Base-by-base conservation (phyloP, 2,797 vertebrate species). In the Spheniscus humboldti region DNA sequence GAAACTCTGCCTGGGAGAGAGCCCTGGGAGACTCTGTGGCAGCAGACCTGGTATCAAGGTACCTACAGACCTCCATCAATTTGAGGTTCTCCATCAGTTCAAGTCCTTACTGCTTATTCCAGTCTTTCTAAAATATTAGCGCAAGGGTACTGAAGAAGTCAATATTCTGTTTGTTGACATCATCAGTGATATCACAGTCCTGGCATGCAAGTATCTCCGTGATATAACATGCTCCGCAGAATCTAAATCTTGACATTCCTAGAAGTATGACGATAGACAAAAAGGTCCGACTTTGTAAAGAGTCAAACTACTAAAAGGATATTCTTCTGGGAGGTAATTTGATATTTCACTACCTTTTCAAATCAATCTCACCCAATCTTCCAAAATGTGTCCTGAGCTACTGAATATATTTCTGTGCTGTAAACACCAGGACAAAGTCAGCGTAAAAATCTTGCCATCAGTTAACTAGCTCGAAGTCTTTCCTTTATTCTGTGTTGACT, bases 261-360 rank as follows among this genome's bases (percentile, higher is more conserved):
- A n/a, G 24, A 75, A 13, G 3, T 39, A 59, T 5, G 22, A 77
- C 0, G 0, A 62, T 2, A 77, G 37, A 88, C 33, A 60, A 85
- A 91, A 69, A 75, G 30, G 11, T 17, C 16, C 0, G 9, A 30
- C 52, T 91, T 85, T 79, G 27, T 35, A 37, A 77, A 71, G 43
- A 89, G 31, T 79, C 48, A 63, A 52, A 45, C 43, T 35, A 52
- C 23, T 69, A 53, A 81, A 91, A 68, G 13, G 12, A 84, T 35
- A 76, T 75, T 55, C 39, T 81, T 84, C 83, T 81, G 77, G 43
- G 71, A 92, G 35, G 52, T 45, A 80, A 94, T 92, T 76, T 95
- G 43, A 57, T 69, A 37, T 93, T 81, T 81, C 18, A 16, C 37
- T 68, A 68, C 35, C 16, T 66, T 91, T 84, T 86, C 72, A 84